These are phyloP conservation scores for Melozone crissalis DNA, from an alignment of 2,113 vertebrate species.

Conservation along the genomic window DNA sequence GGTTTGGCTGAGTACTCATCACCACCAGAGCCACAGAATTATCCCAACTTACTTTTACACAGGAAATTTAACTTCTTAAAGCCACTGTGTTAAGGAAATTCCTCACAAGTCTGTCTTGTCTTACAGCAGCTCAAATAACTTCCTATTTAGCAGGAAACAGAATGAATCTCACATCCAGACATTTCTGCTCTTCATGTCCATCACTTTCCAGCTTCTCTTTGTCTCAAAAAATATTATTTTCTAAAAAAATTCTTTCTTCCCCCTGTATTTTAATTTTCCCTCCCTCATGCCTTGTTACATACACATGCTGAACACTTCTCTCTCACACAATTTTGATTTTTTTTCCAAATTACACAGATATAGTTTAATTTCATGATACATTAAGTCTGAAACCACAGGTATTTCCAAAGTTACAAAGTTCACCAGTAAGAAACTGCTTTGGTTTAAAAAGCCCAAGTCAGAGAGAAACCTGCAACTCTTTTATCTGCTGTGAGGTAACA, in stretches of 20 bases:
- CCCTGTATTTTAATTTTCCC: not conserved
- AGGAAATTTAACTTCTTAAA: not conserved
- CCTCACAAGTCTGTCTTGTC: not conserved
- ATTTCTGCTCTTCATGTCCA: not conserved
- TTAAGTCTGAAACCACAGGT: not conserved
- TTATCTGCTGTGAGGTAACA: not conserved
- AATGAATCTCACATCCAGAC: not conserved
- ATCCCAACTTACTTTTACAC: not conserved
- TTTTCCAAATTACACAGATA: not conserved
- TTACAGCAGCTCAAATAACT: not conserved
- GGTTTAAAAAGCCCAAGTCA: not conserved
- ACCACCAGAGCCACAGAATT: not conserved
- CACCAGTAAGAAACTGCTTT: not conserved
- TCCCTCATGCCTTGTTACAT: not conserved
- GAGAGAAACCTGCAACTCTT: not conserved
- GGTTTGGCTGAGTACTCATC: not conserved
- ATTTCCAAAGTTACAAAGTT: constrained; percentile 2
- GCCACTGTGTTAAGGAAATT: not conserved
- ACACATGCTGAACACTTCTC: not conserved
- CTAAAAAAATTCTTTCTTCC: not conserved
- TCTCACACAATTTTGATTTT: not conserved
- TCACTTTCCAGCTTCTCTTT: not conserved
- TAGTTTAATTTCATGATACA: not conserved
- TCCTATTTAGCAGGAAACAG: not conserved
- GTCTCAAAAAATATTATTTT: not conserved